phyloP scores from a whole-genome alignment of 2,888 invertebrate species.

The Stramonita haemastoma region DNA sequence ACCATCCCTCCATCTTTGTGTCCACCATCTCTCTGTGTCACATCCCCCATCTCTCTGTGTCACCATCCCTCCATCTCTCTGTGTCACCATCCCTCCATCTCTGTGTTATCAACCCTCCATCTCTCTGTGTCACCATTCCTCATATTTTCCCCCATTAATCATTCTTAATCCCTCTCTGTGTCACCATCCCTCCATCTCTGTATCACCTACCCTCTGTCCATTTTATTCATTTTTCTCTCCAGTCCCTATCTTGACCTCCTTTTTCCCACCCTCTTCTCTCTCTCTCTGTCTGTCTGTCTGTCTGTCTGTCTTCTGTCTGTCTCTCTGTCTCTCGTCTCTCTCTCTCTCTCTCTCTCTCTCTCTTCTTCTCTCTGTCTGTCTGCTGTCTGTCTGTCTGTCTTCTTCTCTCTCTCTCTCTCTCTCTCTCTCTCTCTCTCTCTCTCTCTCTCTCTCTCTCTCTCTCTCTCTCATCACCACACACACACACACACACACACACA shows the following conservation, averaged over 20 bases:
- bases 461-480: not conserved
- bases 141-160: too few species aligned
- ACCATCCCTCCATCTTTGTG: too few species aligned
- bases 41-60: too few species aligned
- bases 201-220: too few species aligned
- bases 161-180: too few species aligned
- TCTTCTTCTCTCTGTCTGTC: not conserved
- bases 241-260: not conserved
- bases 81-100: not conserved
- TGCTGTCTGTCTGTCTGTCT: not conserved
- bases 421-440: constrained; percentile 17
- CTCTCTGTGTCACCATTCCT: too few species aligned
- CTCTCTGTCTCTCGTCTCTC: too few species aligned
- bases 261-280: not conserved
- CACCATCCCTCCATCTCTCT: not conserved
- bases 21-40: not conserved
- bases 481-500: not conserved
- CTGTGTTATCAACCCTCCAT: too few species aligned
- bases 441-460: constrained; percentile 12
- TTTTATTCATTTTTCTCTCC: not conserved
- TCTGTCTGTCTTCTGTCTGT: not conserved
- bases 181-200: too few species aligned
- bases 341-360: not conserved
- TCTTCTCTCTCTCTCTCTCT: constrained; percentile 6
- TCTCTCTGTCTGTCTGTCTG: not conserved